phyloP scores from a whole-genome alignment of 2,113 vertebrate genomes.

The Anarrhichthys ocellatus region DNA sequence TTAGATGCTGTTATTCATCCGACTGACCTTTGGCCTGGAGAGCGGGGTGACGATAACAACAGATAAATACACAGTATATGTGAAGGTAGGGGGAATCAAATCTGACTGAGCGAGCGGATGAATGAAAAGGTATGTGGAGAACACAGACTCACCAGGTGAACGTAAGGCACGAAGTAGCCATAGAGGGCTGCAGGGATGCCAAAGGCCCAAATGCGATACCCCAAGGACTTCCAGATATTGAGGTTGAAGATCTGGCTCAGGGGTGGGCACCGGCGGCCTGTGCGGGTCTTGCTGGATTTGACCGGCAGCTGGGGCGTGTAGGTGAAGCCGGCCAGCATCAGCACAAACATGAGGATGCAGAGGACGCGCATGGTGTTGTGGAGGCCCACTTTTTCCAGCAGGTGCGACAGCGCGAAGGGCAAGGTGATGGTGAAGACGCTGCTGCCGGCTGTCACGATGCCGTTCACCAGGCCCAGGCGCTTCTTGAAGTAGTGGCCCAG shows the following conservation, averaged over 20 bases:
- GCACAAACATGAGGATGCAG: slow-evolving; percentile 89
- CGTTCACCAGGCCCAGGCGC: slow-evolving; percentile 95
- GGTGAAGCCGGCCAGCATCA: slow-evolving; percentile 92
- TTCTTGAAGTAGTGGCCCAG: slow-evolving; percentile 97
- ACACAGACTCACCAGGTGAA: slow-evolving; percentile 91
- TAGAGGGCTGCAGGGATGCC: slow-evolving; percentile 95
- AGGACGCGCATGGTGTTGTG: slow-evolving; percentile 87
- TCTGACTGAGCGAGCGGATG: neutral
- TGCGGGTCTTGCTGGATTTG: slow-evolving; percentile 61
- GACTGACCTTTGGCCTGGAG: slow-evolving; percentile 11
- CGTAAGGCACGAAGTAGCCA: slow-evolving; percentile 98
- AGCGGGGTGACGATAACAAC: neutral
- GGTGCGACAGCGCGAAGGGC: slow-evolving; percentile 85
- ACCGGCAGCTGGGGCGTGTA: slow-evolving; percentile 87
- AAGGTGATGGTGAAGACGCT: slow-evolving; percentile 92
- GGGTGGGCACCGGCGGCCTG: slow-evolving; percentile 71
- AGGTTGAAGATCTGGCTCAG: slow-evolving; percentile 88
- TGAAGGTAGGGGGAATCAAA: neutral
- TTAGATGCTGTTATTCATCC: slow-evolving; percentile 23
- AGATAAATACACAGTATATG: neutral
- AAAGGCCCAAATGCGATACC: slow-evolving; percentile 94
- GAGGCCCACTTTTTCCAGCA: slow-evolving; percentile 80
- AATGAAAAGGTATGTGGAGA: neutral
- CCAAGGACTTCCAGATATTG: slow-evolving; percentile 90
- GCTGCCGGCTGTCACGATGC: slow-evolving; percentile 96